phyloP scores from a whole-genome alignment of 2,888 invertebrate genomes.

The Falcaria lacertinaria region DNA sequence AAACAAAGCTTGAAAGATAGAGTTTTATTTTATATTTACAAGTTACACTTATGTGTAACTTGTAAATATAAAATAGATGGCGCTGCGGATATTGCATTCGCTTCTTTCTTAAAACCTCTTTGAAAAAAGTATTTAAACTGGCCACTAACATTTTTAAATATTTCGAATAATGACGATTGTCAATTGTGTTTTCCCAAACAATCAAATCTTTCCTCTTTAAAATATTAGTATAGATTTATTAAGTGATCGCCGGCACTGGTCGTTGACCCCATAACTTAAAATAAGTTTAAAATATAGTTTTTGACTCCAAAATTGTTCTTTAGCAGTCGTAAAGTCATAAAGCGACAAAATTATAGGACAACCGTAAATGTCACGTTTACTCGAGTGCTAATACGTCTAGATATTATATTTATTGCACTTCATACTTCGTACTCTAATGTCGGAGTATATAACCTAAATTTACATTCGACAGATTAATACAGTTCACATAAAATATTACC shows the following conservation, averaged over 20 bases:
- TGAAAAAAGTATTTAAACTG: no score
- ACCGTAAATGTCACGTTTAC: neutral
- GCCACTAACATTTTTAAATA: no score
- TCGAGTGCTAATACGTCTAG: neutral
- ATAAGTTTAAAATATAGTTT: no score
- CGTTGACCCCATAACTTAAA: neutral
- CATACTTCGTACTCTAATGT: neutral
- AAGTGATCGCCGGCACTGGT: neutral
- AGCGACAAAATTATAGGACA: neutral
- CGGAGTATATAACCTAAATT: neutral
- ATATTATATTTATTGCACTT: neutral
- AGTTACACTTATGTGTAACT: no score
- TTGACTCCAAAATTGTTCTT: neutral
- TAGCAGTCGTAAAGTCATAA: neutral
- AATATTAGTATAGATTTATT: slow-evolving; percentile 2
- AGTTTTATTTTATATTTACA: no score
- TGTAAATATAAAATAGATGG: no score
- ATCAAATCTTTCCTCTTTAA: no score
- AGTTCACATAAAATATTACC: neutral
- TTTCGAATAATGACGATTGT: no score
- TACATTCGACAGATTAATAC: neutral
- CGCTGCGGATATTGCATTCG: no score
- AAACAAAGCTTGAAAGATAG: no score
- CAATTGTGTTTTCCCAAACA: no score
- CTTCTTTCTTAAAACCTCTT: no score